These are phyloP conservation scores for Caenorhabditis zanzibari DNA, from an alignment of 2,888 invertebrate species.

Conservation along the genomic window DNA sequence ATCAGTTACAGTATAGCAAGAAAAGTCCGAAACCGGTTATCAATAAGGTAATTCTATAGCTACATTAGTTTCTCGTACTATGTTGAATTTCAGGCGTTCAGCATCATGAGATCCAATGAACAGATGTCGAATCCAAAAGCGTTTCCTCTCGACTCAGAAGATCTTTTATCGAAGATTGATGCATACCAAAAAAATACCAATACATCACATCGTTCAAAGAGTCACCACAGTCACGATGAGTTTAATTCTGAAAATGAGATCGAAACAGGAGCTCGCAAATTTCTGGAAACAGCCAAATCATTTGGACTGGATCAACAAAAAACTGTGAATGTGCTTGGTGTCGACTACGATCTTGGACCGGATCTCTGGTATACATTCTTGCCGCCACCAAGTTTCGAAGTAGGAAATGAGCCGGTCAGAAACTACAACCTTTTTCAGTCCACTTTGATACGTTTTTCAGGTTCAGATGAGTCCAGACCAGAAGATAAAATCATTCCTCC, in stretches of 20 bases:
- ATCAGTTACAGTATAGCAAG: conserved; percentile 23
- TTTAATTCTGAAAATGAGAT: background rate
- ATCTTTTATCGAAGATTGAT: conserved; percentile 27
- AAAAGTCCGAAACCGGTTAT: background rate
- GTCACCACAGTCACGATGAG: background rate
- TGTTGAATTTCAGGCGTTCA: background rate
- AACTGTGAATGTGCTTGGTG: conserved; percentile 1
- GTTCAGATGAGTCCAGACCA: conserved; percentile 16
- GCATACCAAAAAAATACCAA: background rate
- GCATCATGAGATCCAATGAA: conserved; percentile 17
- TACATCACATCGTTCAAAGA: background rate
- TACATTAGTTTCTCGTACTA: too few species aligned
- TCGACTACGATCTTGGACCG: conserved; percentile 36
- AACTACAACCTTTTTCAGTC: background rate
- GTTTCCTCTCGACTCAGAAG: background rate
- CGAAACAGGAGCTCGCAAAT: conserved; percentile 16
- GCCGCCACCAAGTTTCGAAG: conserved; percentile 21
- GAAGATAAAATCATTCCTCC: conserved; percentile 32
- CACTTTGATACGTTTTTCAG: conserved; percentile 11
- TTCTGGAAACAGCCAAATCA: conserved; percentile 3
- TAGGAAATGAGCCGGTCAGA: conserved; percentile 7
- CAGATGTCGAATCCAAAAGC: background rate
- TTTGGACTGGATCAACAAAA: conserved; percentile 16
- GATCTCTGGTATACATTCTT: conserved; percentile 46
- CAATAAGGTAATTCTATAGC: background rate